Conservation (phyloP, 1,140 invertebrate species). For the Cydia strobilella region DNA sequence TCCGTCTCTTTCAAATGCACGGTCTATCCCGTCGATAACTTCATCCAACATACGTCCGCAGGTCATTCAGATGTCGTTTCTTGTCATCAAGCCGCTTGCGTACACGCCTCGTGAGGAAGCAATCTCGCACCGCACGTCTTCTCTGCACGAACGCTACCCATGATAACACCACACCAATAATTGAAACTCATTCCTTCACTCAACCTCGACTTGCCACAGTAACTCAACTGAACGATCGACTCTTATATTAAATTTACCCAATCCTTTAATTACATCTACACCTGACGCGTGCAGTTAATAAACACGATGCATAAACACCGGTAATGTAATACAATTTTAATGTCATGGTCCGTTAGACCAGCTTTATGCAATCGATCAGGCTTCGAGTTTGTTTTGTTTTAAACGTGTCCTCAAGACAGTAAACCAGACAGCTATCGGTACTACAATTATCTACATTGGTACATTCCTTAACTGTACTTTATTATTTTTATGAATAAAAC, state of each 20-base stretch:
- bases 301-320: slow-evolving; percentile 18
- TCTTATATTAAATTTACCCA: slow-evolving; percentile 35
- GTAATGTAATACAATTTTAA: slow-evolving; percentile 27
- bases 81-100: slow-evolving; percentile 9
- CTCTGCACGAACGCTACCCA: slow-evolving; percentile 40
- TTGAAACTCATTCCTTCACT: slow-evolving; percentile 49
- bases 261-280: slow-evolving; percentile 27
- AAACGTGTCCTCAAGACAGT: slow-evolving; percentile 28
- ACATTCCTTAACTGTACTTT: slow-evolving; percentile 10
- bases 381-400: slow-evolving; percentile 15
- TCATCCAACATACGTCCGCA: background rate
- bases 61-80: background rate
- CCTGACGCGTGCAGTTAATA: slow-evolving; percentile 12
- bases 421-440: slow-evolving; percentile 7
- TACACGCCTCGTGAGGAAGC: slow-evolving; percentile 43
- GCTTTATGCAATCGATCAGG: slow-evolving; percentile 8
- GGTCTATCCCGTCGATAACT: background rate
- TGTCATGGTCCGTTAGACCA: slow-evolving; percentile 21
- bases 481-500: slow-evolving; percentile 31
- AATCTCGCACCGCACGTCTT: slow-evolving; percentile 41
- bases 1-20: too few species aligned
- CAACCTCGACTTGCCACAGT: slow-evolving; percentile 37
- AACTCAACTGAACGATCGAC: slow-evolving; percentile 32
- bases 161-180: slow-evolving; percentile 45
- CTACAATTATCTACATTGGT: slow-evolving; percentile 5